Conservation (phyloP, 2,113 vertebrate genomes). For the Mirza zaza region DNA sequence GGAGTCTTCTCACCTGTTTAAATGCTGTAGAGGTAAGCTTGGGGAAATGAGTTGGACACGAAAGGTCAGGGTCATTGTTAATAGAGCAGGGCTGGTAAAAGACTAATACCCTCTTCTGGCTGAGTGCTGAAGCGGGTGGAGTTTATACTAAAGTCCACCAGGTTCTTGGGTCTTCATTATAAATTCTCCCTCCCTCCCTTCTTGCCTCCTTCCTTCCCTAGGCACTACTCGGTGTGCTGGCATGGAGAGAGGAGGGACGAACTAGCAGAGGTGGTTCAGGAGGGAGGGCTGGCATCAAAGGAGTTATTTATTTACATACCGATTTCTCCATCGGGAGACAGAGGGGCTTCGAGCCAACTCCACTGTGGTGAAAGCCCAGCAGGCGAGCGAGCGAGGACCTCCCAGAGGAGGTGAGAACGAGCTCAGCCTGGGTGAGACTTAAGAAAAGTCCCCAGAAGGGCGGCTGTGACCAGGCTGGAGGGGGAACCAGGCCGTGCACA, state of each 20-base stretch:
- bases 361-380: not conserved
- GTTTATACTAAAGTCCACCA: not conserved
- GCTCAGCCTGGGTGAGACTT: not conserved
- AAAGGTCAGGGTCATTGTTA: not conserved
- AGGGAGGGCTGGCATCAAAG: not conserved
- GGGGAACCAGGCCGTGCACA: rapidly evolving
- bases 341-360: not conserved
- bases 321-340: not conserved
- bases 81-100: not conserved
- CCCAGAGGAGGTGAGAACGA: not conserved
- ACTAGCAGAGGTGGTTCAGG: not conserved
- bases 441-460: not conserved
- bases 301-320: not conserved
- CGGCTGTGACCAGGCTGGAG: too few relatives aligned
- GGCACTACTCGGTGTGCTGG: not conserved
- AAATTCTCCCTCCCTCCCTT: not conserved
- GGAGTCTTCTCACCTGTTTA: not conserved
- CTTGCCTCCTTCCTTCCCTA: not conserved
- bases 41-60: not conserved
- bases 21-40: not conserved
- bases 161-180: not conserved
- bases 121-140: not conserved
- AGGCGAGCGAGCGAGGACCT: not conserved
- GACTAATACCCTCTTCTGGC: not conserved
- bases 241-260: rapidly evolving